Base-by-base conservation (phyloP, 2,113 vertebrate genomes). In the Leucoraja erinaceus region DNA sequence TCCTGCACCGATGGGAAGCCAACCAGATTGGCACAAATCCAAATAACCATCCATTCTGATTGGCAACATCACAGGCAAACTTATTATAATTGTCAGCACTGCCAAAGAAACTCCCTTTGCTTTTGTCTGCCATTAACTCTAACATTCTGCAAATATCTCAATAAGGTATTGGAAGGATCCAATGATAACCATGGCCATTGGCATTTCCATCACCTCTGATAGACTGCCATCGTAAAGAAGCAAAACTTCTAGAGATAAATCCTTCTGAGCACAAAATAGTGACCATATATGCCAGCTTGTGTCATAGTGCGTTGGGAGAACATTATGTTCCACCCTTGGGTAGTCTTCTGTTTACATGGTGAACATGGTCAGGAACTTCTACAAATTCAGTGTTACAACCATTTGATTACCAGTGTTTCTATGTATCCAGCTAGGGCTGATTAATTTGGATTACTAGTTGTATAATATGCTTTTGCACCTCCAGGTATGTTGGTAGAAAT, bases 361-460 rank as follows among this genome's bases (percentile, higher is more conserved):
- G 59, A 88, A 88, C 56, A 31, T 88, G 25, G 54, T 84, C 20
- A 16, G 25, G 59, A 56, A 68, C 7, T 68, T 90, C 38, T 68
- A 63, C 31, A 20, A 61, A 70, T 68, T 31, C n/a, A 8, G 18
- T 33, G 16, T 14, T 28, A 33, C 12, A 66, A 88, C 59, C 9
- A 14, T 14, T 31, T 59, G 31, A 90, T 33, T 66, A 33, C 4
- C 61, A 18, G 16, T 4, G 63, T 90, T 90, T 90, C 66, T 66
- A 88, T 88, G n/a, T 5, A 90, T 90, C 33, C 61, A 66, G 84
- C 16, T 90, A 20, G 59, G 61, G 59, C 59, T 88, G 59, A 90
- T 90, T 90, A 70, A 70, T 90, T 31, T 90, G 31, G 63, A 7
- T 68, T 90, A 68, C 31, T 38, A 70, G 86, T n/a, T 90, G 31